Conservation (phyloP, 2,113 vertebrate species). For the Cyprinodon variegatus region DNA sequence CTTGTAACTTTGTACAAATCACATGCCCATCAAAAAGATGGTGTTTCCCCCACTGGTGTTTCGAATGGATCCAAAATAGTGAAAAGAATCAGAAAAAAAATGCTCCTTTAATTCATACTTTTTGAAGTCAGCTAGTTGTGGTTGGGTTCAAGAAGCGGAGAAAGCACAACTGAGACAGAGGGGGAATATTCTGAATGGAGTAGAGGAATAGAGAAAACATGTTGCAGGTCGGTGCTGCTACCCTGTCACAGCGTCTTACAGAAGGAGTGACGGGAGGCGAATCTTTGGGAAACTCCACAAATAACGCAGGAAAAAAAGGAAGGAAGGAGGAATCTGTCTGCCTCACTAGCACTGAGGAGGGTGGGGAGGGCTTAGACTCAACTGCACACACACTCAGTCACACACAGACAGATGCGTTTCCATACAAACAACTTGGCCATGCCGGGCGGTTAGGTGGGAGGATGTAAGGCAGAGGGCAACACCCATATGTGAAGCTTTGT, state of each 20-base stretch:
- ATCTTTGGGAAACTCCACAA: conserved; percentile 60
- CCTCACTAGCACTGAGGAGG: conserved; percentile 65
- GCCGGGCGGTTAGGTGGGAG: conserved; percentile 76
- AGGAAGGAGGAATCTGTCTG: conserved; percentile 68
- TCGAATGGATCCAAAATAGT: conserved; percentile 17
- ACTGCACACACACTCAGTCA: conserved; percentile 34
- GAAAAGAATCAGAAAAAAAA: neutral
- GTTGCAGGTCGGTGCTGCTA: conserved; percentile 52
- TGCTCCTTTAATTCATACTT: neutral
- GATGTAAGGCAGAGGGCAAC: conserved; percentile 80
- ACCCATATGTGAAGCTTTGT: conserved; percentile 79
- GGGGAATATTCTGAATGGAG: conserved; percentile 6
- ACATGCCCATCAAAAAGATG: conserved; percentile 56
- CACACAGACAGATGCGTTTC: conserved; percentile 56
- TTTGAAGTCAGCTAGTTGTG: neutral
- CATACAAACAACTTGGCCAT: conserved; percentile 72
- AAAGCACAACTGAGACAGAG: neutral
- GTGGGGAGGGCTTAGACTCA: conserved; percentile 68
- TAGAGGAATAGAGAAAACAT: conserved; percentile 23
- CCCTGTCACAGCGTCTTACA: conserved; percentile 1
- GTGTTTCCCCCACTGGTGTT: conserved; percentile 32
- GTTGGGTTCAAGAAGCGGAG: neutral
- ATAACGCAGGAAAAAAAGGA: conserved; percentile 43
- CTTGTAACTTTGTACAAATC: conserved; percentile 74
- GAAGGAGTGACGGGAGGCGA: conserved; percentile 51